Evolutionary conservation across 2,888 invertebrate species (phyloP), one percentile per base, ranked within the genome.

Genomic region (Chironomus riparius): DNA sequence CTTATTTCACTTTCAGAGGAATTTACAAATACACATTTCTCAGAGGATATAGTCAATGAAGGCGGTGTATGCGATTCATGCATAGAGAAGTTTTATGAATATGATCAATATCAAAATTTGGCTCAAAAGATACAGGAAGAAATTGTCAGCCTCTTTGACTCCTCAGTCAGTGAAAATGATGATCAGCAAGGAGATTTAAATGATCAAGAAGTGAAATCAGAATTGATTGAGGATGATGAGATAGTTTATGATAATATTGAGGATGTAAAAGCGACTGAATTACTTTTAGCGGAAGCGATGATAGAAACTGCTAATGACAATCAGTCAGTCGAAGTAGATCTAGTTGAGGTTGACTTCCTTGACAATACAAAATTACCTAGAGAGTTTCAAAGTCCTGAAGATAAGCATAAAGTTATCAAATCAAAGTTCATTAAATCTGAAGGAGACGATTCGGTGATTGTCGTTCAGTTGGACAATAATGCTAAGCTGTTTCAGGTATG

Each of bases 71-170:
- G 74, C 15, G 38, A 68, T 13, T 48, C 48, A 22, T 74, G 74
- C 7, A 22, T 74, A 7, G 47, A 47, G 7, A 74, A 74, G 21
- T 74, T 74, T 48, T 24, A 68, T 18, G 74, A 74, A 13, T 74
- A 68, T 13, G 74, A 74, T 65, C 15, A 68, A 47, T 65, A 24
- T 65, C 21, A 7, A 24, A 21, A 1, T 7, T 22, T 62, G 18
- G 21, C 65, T n/a, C 24, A 24, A 13, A 65, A 13, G 12, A 65
- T 21, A 24, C 13, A 65, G 38, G 38, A 38, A 24, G 65, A 65
- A n/a, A 18, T 65, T n/a, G 2, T 24, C 4, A 22, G 4, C 3
- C 21, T 65, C 1, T 65, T 65, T 24, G 21, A 24, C n/a, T 15
- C 15, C 1, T 15, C 15, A 2, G 15, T 56, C 2, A 4, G 2